Percentiles rank a stretch among this genome's conserved stretches.
Evolutionary conservation across 1,140 invertebrate species (phyloP).

Genomic region (Prorops nasuta): DNA sequence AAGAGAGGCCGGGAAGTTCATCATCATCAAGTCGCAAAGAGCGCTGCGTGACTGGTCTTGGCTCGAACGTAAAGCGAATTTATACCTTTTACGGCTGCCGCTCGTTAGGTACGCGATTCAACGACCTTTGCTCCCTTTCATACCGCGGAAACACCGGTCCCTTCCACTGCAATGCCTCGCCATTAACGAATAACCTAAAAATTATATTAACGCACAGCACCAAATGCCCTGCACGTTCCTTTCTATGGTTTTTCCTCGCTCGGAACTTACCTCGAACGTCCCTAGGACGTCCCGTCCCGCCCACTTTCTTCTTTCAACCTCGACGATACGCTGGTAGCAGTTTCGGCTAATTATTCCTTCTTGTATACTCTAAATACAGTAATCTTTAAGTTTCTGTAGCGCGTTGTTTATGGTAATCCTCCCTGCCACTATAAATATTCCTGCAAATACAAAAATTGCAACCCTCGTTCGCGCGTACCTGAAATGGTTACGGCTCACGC

Average conservation of each 20-base stretch:
- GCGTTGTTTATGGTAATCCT: constrained; percentile 54
- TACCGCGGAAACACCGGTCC: background rate
- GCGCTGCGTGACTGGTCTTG: constrained; percentile 25
- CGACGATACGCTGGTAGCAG: constrained; percentile 38
- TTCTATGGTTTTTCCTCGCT: too few species aligned
- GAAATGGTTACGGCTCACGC: constrained; percentile 41
- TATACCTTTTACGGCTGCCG: constrained; percentile 37
- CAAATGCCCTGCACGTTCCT: too few species aligned
- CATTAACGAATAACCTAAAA: too few species aligned
- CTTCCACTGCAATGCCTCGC: too few species aligned
- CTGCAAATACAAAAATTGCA: constrained; percentile 51
- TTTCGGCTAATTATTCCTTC: constrained; percentile 46
- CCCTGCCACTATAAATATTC: constrained; percentile 48
- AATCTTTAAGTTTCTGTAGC: constrained; percentile 48
- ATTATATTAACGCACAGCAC: too few species aligned
- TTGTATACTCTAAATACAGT: constrained; percentile 46
- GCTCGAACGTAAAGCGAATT: constrained; percentile 38
- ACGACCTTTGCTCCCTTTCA: constrained; percentile 20
- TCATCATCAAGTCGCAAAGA: constrained; percentile 48
- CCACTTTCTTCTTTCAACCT: constrained; percentile 31
- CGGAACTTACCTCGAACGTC: constrained; percentile 8
- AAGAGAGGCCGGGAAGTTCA: constrained; percentile 49
- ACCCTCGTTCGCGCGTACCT: constrained; percentile 17
- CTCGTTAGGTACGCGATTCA: constrained; percentile 40
- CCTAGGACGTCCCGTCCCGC: constrained; percentile 27